phyloP scores from a whole-genome alignment of 2,797 vertebrate species.

The Dicrostonyx torquatus region DNA sequence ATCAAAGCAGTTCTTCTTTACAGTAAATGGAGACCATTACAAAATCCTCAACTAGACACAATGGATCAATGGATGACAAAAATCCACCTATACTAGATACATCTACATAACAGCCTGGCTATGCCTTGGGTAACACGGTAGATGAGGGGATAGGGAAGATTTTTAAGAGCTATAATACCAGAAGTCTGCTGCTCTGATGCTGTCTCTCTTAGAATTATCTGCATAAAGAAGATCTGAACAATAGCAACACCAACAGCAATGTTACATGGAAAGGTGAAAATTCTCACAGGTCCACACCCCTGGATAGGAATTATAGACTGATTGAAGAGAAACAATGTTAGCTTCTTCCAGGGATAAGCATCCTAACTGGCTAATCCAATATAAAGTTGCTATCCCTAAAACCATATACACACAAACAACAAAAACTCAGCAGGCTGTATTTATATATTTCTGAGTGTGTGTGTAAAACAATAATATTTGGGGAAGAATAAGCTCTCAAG shows the following conservation, averaged over 20 bases:
- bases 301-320: not conserved
- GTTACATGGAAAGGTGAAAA: not conserved
- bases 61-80: too few relatives aligned
- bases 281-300: not conserved
- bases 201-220: not conserved
- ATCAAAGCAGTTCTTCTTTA: not conserved
- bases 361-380: not conserved
- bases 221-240: not conserved
- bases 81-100: not conserved
- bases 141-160: not conserved
- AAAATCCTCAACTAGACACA: not conserved
- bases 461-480: not conserved
- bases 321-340: too few relatives aligned
- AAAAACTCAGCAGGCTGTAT: not conserved
- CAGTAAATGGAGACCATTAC: not conserved
- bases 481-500: not conserved
- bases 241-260: not conserved
- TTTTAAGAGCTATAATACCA: not conserved
- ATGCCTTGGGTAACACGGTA: rapidly evolving
- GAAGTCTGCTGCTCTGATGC: not conserved
- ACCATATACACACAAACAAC: not conserved
- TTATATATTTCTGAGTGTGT: not conserved
- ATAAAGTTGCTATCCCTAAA: not conserved
- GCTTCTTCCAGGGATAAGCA: not conserved
- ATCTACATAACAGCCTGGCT: too few relatives aligned